Evolutionary conservation across 2,888 invertebrate genomes (phyloP), one percentile per base, ranked within the genome.

Genomic region (Germaria angustata): DNA sequence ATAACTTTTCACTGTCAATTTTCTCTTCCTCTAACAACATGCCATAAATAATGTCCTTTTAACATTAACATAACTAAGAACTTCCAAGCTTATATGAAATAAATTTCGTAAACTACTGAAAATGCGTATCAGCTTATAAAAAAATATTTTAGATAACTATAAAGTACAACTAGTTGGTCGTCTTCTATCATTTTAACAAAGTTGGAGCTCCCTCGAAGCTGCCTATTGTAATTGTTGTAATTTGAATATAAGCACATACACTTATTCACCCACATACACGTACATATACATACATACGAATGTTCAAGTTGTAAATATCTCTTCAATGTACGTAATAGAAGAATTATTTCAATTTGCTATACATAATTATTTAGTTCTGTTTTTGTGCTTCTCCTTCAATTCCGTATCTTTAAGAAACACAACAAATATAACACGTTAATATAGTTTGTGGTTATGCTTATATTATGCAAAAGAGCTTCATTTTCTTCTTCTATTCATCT

Each of bases 401-500:
- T 72, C 63, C 41, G 20, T 20, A 57, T 76, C 39, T 59, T 66
- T 68, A 59, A 39, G 57, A 51, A 32, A 57, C 20, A n/a, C 49
- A 24, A 28, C 28, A 28, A 20, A 28, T 49, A 13, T 22, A 44
- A 34, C 49, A 68, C 22, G 49, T 59, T 46, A 59, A 41, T 59
- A 41, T 15, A 55, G 22, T 76, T 76, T 59, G 66, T 44, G 68
- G 76, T 53, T 28, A 59, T 66, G 66, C 49, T 66, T 39, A 36
- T 28, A 59, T 57, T 75, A 75, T 66, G 75, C 66, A 66, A 75
- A 55, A 46, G 5, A 75, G 15, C n/a, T 66, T 36, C 9, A 57
- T 6, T 75, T 49, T 46, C n/a, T 51, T 49, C 2, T 39, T 36
- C 39, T 28, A 41, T 72, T 72, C 49, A 36, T 44, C 68, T 59